Base-by-base conservation (phyloP, 2,797 vertebrate genomes). In the Dendrocincla tyrannina region DNA sequence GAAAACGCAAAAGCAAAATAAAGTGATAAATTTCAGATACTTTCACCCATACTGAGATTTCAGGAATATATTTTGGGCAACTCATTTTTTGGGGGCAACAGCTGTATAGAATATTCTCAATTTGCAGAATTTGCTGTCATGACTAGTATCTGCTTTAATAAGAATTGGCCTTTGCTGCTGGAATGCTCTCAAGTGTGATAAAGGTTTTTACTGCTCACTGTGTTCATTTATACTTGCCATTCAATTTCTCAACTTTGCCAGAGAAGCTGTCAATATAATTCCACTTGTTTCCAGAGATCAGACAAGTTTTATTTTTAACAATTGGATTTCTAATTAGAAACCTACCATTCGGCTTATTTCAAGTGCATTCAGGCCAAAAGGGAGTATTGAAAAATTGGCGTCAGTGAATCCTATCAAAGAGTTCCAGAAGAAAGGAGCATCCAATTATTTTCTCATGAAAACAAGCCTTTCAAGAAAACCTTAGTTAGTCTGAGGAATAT, bases 251-350 rank as follows among this genome's bases (percentile, higher is more conserved):
- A 74, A 1, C 60, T 80, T 80, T 91, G 37, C 69, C 42, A 66
- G 60, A 82, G 67, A 67, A 18, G 23, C 50, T 75, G 58, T 83
- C 62, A 56, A 73, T 82, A 35, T 67, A 82, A 66, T n/a, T 23
- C 32, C 56, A 55, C 59, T 91, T 93, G 53, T 72, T 95, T 88
- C 72, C 63, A 85, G 44, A 77, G 22, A 83, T 39, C 68, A 92
- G 75, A 53, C 27, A 72, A 39, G 47, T 80, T 92, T 88, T 89
- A 41, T 56, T 44, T 80, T 74, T 53, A 87, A 86, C 52, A 92
- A 81, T 4, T 66, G 42, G 66, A 22, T 72, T 80, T 91, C 81
- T 84, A 85, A 94, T 93, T 94, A 63, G 64, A 88, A 95, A 50
- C 13, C 39, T 69, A 42, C 27, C 10, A 53, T 64, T 88, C 74